A percentile compares a stretch with the other conserved stretches of the same genome.
These are phyloP conservation scores for Volucella zonaria DNA, from an alignment of 2,888 invertebrate genomes.

Conservation along the genomic window DNA sequence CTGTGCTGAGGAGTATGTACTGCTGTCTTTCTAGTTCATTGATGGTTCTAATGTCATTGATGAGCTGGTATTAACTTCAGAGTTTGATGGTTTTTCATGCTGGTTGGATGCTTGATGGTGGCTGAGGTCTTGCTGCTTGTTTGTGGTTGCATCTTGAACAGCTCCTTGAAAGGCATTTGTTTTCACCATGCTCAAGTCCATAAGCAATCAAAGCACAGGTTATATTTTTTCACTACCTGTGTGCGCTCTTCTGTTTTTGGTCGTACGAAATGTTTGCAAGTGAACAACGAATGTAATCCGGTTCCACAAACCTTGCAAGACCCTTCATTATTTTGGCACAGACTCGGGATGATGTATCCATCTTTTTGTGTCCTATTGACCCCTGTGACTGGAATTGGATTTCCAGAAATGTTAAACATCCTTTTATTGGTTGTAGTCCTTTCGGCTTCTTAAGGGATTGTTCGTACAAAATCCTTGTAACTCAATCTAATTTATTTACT, in stretches of 20 bases:
- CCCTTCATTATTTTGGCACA: neutral
- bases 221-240: no score
- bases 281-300: no score
- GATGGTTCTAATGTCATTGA: constrained; percentile 13
- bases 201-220: no score
- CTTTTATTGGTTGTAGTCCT: constrained; percentile 25
- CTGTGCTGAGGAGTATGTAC: no score
- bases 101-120: constrained; percentile 9
- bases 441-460: constrained; percentile 26
- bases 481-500: neutral
- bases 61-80: neutral
- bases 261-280: no score
- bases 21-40: no score
- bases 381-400: constrained; percentile 24
- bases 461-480: constrained; percentile 14
- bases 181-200: no score
- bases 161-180: no score
- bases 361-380: constrained; percentile 6
- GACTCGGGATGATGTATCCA: neutral
- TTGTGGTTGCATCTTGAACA: no score
- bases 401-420: constrained; percentile 32
- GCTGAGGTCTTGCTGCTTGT: constrained; percentile 4
- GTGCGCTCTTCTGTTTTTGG: no score
- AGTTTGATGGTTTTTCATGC: neutral
- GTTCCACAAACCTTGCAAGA: no score